Evolutionary conservation across 2,113 vertebrate genomes (phyloP), one percentile per base, ranked within the genome.

Genomic region (Sinocyclocheilus grahami): DNA sequence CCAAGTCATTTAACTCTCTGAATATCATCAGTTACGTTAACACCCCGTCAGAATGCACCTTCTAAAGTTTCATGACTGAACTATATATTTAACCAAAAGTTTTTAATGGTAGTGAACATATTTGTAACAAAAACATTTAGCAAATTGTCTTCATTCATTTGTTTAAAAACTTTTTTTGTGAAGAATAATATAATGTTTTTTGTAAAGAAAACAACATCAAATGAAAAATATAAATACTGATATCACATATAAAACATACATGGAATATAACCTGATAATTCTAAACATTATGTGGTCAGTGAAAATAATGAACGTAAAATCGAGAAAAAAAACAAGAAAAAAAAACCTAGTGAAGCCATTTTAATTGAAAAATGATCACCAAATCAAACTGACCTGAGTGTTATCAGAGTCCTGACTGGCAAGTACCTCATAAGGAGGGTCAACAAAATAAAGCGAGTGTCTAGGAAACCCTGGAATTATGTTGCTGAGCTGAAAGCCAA

Each of bases 401-500:
- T 93, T 96, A 93, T 97, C 96, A 91, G 95, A 96, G 0, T 96
- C 94, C 93, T 97, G 96, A 88, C 95, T 96, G 84, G 96, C 95
- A 4, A 95, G 93, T 82, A 97, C 55, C 86, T 97, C 96, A 0
- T 96, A 97, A 1, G 96, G 95, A 0, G 96, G 96, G 89, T 96
- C 94, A 89, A 96, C 96, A 69, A 97, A 97, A 84, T 97, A 96
- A 91, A 96, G 94, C 88, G 95, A 95, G 89, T 96, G 96, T 89
- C 95, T 94, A 30, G 96, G 96, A 89, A 97, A 97, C 85, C 96
- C 96, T 33, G 97, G 96, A 89, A 97, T 97, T 77, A 97, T 97
- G 92, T 97, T 97, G 94, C 96, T 97, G 51, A 97, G 95, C 90
- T 97, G 96, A 92, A 97, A 97, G 89, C 97, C 97, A 87, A 97